Base-by-base conservation (phyloP, 2,888 invertebrate species). In the Pycnomerus fuliginosus region DNA sequence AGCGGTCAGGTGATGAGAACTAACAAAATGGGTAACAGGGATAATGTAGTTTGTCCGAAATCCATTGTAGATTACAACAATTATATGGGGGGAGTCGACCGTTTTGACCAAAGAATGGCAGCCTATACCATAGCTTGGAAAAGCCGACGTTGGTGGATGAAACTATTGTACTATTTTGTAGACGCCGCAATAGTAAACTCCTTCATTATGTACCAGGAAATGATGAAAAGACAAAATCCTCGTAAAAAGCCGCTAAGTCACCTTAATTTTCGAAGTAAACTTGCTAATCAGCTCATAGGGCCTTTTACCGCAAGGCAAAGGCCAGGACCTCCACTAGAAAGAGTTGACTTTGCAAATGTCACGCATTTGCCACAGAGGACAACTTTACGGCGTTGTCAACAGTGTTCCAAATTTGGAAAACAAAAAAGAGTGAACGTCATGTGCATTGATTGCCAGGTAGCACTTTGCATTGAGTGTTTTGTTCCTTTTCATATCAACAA, bases 41-140 rank as follows among this genome's bases (percentile, higher is more conserved):
- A 58, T 48, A 20, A n/a, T 11, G 55, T 64, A 3, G 30, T 20
- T 13, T 62, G 60, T 46, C 58, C 61, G 32, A 20, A 46, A 38
- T 32, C 55, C 13, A 55, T 60, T 29, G 48, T 40, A 31, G 55
- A 60, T 40, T 66, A 64, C 41, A 65, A 61, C 39, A 49, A 44
- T 34, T 54, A 53, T 31, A 63, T 63, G 62, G 62, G 61, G 13
- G 61, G 53, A 8, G 60, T 64, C 12, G 62, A 66, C 42, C 44
- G 49, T 25, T 59, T 61, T 36, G 61, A 65, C 40, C 60, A 60
- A 47, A 42, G 51, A 8, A 51, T 58, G 45, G 48, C 56, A 14
- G 35, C 32, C 7, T 61, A 61, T 32, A 44, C 28, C 34, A 52
- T 60, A 16, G 36, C 48, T 30, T 52, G 52, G 44, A 61, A 60